Base-by-base conservation (phyloP, 1,140 invertebrate genomes). In the Ceratitis capitata region DNA sequence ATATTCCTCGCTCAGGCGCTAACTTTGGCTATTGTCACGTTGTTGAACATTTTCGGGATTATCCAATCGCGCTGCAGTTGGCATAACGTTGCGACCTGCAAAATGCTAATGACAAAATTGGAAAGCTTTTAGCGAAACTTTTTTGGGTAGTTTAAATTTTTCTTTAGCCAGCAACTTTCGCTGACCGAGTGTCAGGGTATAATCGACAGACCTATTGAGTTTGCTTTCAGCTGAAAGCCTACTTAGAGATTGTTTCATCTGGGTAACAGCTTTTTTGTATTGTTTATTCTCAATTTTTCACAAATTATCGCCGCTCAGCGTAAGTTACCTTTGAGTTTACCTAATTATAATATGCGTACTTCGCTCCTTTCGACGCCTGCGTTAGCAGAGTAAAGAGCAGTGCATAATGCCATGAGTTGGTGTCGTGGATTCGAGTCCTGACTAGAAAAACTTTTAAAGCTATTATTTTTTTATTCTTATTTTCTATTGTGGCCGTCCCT, bases 11-110 rank as follows among this genome's bases (percentile, higher is more conserved):
- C 51, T 23, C n/a, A 56, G 19, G 26, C 26, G 29, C 23, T 32
- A 32, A 61, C 6, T 29, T 9, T 16, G 0, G 64, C 5, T 19
- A n/a, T 39, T 1, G 69, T 4, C 26, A 45, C n/a, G n/a, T 5
- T 78, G 19, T 45, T 78, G 39, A 39, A 45, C n/a, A 16, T 78
- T 78, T 78, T 78, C 42, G 69, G 69, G 69, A 78, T 78, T 78
- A 32, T 29, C 61, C 6, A 19, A 39, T 29, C 4, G 29, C 16
- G 32, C 19, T 26, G n/a, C 61, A 64, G 12, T 4, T 32, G 29
- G 10, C 14, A 35, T 19, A 14, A 16, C 61, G 14, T 7, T 32
- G 12, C 32, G 29, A 39, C 32, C 16, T 35, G 61, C 29, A 39
- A n/a, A 14, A 69, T 39, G 14, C 1, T 7, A 39, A 29, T 6